Evolutionary conservation across 2,797 vertebrate species (phyloP).

Genomic region (Silurus lanzhouensis): DNA sequence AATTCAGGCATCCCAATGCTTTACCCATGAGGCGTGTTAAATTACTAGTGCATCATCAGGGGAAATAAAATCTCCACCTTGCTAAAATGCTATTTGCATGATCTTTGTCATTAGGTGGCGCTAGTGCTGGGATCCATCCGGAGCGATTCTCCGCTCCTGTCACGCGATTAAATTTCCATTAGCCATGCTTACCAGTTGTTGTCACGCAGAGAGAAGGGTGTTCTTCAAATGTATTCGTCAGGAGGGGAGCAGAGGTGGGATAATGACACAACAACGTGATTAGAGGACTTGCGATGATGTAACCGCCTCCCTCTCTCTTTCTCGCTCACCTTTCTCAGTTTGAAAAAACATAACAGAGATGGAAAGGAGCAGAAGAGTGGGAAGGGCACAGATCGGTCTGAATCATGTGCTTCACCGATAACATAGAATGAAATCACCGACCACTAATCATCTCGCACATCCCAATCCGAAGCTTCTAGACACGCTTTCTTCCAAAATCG

Average conservation of each 20-base stretch:
- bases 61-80: conserved; percentile 53
- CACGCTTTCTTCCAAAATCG: conserved; percentile 25
- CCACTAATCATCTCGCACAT: conserved; percentile 9
- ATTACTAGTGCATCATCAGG: conserved; percentile 66
- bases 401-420: conserved; percentile 40
- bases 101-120: conserved; percentile 68
- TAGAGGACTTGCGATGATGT: conserved; percentile 55
- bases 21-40: background rate
- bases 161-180: conserved; percentile 81
- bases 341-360: conserved; percentile 40
- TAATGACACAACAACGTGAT: conserved; percentile 67
- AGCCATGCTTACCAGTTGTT: conserved; percentile 70
- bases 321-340: conserved; percentile 6
- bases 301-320: conserved; percentile 54
- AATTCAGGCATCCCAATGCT: too few species aligned
- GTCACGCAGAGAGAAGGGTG: conserved; percentile 67
- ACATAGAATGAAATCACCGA: conserved; percentile 15
- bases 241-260: conserved; percentile 63
- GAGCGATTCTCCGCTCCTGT: conserved; percentile 72
- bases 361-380: conserved; percentile 22
- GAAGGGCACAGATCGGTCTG: conserved; percentile 38
- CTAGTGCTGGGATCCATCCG: conserved; percentile 66
- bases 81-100: conserved; percentile 68
- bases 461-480: conserved; percentile 28
- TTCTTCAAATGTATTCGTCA: conserved; percentile 69